Conservation (phyloP, 1,140 invertebrate species). For the Papilio machaon region DNA sequence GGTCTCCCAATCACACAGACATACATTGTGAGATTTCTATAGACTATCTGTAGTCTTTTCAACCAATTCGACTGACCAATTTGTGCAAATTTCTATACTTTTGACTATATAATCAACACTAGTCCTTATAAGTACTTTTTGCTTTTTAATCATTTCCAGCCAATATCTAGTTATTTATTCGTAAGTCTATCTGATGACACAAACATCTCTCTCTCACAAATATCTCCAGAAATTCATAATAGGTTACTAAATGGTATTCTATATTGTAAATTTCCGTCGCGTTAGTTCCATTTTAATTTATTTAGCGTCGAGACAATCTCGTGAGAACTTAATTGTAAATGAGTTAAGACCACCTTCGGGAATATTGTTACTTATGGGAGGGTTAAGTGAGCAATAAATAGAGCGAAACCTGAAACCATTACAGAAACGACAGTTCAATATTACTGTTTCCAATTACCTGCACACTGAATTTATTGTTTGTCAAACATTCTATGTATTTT, state of each 20-base stretch:
- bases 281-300: constrained; percentile 64
- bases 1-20: too few species aligned
- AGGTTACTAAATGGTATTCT: neutral
- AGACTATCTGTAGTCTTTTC: too few species aligned
- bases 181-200: too few species aligned
- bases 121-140: too few species aligned
- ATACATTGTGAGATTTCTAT: too few species aligned
- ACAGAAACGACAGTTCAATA: constrained; percentile 21
- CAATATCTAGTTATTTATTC: too few species aligned
- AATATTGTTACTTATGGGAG: constrained; percentile 32
- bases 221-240: neutral
- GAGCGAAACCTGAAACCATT: constrained; percentile 20
- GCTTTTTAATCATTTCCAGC: too few species aligned
- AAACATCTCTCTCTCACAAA: neutral
- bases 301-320: constrained; percentile 63
- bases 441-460: constrained; percentile 13
- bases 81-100: too few species aligned
- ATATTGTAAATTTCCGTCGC: neutral
- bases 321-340: constrained; percentile 71
- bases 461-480: neutral
- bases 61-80: too few species aligned
- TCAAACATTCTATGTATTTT: neutral
- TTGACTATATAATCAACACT: too few species aligned
- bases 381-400: constrained; percentile 35
- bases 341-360: constrained; percentile 59